phyloP scores from a whole-genome alignment of 2,113 vertebrate species.

The Petroica traversi region DNA sequence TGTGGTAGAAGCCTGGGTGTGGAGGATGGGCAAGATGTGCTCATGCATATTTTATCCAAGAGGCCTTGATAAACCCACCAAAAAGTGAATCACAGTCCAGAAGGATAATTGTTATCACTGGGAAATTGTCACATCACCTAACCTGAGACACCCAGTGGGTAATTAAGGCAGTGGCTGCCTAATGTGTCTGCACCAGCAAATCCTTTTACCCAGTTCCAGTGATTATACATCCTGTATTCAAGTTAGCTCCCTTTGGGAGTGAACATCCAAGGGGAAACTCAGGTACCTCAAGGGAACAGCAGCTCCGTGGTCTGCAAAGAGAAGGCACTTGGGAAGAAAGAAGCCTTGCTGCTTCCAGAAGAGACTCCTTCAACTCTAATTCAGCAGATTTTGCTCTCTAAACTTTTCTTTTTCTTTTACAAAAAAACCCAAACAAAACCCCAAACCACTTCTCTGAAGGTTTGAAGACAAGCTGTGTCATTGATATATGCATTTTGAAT shows the following conservation, averaged over 20 bases:
- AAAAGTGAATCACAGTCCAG: not conserved
- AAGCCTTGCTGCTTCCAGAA: not conserved
- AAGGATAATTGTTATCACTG: slow-evolving; percentile 1
- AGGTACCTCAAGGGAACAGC: not conserved
- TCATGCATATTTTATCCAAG: slow-evolving; percentile 22
- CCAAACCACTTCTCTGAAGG: not conserved
- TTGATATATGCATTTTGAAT: not conserved
- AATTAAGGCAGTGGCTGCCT: slow-evolving; percentile 6
- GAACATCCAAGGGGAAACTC: not conserved
- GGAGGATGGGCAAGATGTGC: not conserved
- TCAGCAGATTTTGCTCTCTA: not conserved
- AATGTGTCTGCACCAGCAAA: not conserved
- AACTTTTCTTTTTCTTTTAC: not conserved
- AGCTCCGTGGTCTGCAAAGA: not conserved
- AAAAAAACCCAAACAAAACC: not conserved
- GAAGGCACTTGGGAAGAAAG: not conserved
- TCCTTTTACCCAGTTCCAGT: not conserved
- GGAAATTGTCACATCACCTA: not conserved
- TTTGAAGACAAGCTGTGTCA: not conserved
- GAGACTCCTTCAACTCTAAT: not conserved
- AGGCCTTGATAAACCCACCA: not conserved
- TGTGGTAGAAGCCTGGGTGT: not conserved
- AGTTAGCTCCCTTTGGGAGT: not conserved
- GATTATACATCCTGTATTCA: not conserved
- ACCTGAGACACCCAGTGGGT: not conserved